Evolutionary conservation across 2,797 vertebrate species (phyloP).

Genomic region (Phrynocephalus vlangalii): DNA sequence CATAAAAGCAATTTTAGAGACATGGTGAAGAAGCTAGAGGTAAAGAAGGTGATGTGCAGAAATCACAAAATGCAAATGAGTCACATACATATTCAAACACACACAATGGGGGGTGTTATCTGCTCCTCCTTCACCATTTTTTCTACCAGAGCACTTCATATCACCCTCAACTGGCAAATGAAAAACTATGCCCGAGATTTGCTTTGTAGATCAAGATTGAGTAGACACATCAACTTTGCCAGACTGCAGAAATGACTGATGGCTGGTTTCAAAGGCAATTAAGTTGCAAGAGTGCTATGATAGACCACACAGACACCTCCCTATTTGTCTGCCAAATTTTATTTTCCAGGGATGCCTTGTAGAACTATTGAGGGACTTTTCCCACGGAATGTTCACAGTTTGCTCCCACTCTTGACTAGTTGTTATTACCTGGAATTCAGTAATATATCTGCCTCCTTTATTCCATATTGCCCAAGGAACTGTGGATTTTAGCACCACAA

Average conservation of each 20-base stretch:
- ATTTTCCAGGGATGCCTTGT: not conserved
- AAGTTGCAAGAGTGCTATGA: slow-evolving; percentile 56
- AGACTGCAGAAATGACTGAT: slow-evolving; percentile 60
- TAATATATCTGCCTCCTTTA: no score
- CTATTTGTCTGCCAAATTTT: slow-evolving; percentile 25
- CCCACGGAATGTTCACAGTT: not conserved
- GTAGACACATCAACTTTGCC: slow-evolving; percentile 24
- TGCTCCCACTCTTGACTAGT: not conserved
- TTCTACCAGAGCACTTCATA: not conserved
- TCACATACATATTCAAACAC: not conserved
- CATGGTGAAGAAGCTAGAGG: not conserved
- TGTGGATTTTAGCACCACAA: no score
- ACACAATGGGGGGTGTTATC: not conserved
- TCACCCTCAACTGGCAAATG: slow-evolving; percentile 3
- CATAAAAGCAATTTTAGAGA: not conserved
- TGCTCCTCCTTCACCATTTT: not conserved
- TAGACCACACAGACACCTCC: not conserved
- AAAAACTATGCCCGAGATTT: not conserved
- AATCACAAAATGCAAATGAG: not conserved
- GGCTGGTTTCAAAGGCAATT: slow-evolving; percentile 64
- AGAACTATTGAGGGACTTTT: not conserved
- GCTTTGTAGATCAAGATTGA: slow-evolving; percentile 21
- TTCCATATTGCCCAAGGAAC: no score
- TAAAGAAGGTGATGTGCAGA: no score
- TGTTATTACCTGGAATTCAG: not conserved